Evolutionary conservation across 2,113 vertebrate species (phyloP), one percentile per base, ranked within the genome.

Genomic region (Malurus cyaneus): DNA sequence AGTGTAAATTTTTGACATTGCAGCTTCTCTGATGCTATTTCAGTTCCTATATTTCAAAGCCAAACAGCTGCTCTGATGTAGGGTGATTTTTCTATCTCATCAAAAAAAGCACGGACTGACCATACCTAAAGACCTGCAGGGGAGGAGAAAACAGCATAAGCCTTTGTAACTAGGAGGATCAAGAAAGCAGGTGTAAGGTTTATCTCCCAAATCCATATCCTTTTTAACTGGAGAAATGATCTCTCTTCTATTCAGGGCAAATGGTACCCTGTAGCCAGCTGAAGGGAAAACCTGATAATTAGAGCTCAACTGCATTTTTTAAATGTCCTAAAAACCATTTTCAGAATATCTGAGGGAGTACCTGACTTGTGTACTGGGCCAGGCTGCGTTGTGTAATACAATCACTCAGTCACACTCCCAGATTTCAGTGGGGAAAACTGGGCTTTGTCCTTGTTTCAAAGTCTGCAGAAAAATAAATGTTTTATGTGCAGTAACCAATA

Each of bases 151-250:
- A 54, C 21, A 36, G 49, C 32, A 42, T 24, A 3, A 0, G 14
- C 26, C 24, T 42, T 20, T 46, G 49, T 52, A 47, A 39, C 4
- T 34, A n/a, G 34, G 52, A 50, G 56, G 56, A 23, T 10, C 6
- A 20, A 62, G 52, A 66, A 79, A 24, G 47, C 25, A 36, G 17
- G 11, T 19, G 54, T 34, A 36, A 65, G 19, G 39, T 54, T 76
- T 32, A 44, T 41, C 11, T 86, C 39, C 46, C 29, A 36, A 8
- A 31, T 31, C 11, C 0, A 0, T 3, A 1, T 17, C 53, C 17
- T 50, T 23, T 87, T 18, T 42, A 66, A 62, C 24, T 59, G 41
- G n/a, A 61, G 39, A 66, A 56, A 23, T 13, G 1, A 41, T 31
- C 42, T 59, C 15, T 52, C 3, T 46, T 89, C 46, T 56, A 1